Base-by-base conservation (phyloP, 2,113 vertebrate genomes). In the Andinoacara biseriatus region DNA sequence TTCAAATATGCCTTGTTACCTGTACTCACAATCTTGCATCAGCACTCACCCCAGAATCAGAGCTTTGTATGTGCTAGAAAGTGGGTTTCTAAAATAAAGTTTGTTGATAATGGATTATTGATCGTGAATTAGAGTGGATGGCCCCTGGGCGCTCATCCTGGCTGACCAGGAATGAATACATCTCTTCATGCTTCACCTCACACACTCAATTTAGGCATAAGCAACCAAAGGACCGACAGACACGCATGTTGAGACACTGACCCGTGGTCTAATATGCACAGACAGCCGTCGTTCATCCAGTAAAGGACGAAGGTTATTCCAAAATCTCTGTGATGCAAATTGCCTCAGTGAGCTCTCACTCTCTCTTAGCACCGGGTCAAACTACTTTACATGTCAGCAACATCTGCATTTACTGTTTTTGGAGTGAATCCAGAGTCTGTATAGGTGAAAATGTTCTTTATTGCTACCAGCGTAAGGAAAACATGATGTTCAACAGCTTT, bases 21-120 rank as follows among this genome's bases (percentile, higher is more conserved):
- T 72, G 54, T 15, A 80, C 22, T 58, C 52, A 57, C 26, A 65
- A 22, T 57, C 38, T 52, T 58, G 58, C 3, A 13, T 40, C 52
- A 74, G 59, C 54, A 75, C 58, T 58, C 63, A 38, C 33, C 74
- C 24, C 72, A 63, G 56, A 76, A 57, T 83, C 60, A 31, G 61
- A 22, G 40, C 63, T 72, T 7, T 84, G 49, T 46, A 52, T 82
- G 78, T 90, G 77, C 46, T 46, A 84, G 58, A 52, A 61, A 76
- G 80, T 24, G 74, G 75, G 87, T 81, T 76, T 88, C 49, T 90
- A 83, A 96, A 95, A 94, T 96, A 95, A 94, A 95, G 96, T 96
- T 96, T 94, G 96, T 94, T 96, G 95, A 97, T 98, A 97, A 98
- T 97, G 97, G 96, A 96, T 96, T 97, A 98, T 97, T 98, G 97